These are phyloP conservation scores for Pogonocherus hispidulus DNA, from an alignment of 2,888 invertebrate species.

Conservation along the genomic window DNA sequence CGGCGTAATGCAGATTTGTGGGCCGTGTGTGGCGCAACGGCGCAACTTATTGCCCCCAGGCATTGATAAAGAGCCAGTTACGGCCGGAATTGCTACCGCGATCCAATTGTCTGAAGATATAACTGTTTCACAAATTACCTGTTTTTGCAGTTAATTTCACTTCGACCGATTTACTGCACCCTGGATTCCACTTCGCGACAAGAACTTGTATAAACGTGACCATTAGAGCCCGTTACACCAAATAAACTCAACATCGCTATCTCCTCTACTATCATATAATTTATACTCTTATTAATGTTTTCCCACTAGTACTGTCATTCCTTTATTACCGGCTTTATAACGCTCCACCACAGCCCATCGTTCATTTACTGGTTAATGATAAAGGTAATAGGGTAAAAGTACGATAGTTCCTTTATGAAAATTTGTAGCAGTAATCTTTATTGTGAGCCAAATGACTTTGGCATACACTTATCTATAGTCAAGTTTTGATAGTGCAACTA, in stretches of 20 bases:
- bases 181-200: conserved; percentile 52
- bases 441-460: no score
- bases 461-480: no score
- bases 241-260: conserved; percentile 41
- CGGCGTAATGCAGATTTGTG: conserved; percentile 65
- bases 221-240: conserved; percentile 45
- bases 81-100: conserved; percentile 60
- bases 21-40: conserved; percentile 65
- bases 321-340: conserved; percentile 41
- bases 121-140: conserved; percentile 64
- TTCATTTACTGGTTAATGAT: background rate
- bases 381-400: no score
- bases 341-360: conserved; percentile 5
- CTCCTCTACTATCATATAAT: conserved; percentile 27
- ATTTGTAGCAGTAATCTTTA: no score
- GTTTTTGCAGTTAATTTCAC: conserved; percentile 62
- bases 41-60: conserved; percentile 63
- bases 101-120: conserved; percentile 65
- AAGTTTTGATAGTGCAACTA: no score
- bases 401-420: no score
- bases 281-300: conserved; percentile 38
- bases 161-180: conserved; percentile 60
- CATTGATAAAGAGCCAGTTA: conserved; percentile 66
- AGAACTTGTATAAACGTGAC: conserved; percentile 55
- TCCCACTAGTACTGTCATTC: conserved; percentile 36